Percentiles rank a stretch among this genome's conserved stretches.
Conservation (phyloP, 1,140 invertebrate species). For the Eufriesea mexicana region DNA sequence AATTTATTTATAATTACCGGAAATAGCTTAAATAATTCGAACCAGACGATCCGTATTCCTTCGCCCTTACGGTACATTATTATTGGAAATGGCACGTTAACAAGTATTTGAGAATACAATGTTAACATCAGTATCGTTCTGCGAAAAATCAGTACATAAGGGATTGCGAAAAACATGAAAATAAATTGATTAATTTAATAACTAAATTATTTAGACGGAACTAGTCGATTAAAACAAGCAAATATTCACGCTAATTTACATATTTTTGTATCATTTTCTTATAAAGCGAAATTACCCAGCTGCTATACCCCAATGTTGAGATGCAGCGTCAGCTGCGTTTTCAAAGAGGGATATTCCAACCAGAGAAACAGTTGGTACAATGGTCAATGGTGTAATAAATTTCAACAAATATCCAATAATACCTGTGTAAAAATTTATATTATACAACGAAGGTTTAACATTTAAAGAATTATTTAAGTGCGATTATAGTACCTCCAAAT, state of each 20-base stretch:
- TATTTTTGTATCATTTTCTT: not conserved
- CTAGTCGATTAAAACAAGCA: not conserved
- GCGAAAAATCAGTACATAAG: slow-evolving; percentile 72
- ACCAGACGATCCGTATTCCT: slow-evolving; percentile 85
- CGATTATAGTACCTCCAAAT: slow-evolving; percentile 80
- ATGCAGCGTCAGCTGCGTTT: slow-evolving; percentile 88
- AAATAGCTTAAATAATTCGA: slow-evolving; percentile 91
- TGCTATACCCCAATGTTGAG: slow-evolving; percentile 92
- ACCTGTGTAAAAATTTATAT: slow-evolving; percentile 78
- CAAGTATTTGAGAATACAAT: slow-evolving; percentile 91
- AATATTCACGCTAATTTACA: not conserved
- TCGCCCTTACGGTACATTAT: slow-evolving; percentile 84
- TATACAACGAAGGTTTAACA: not conserved
- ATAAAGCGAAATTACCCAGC: slow-evolving; percentile 83
- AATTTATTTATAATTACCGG: slow-evolving; percentile 83
- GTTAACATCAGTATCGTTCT: slow-evolving; percentile 92
- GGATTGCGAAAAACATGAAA: not conserved
- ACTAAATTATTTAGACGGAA: not conserved
- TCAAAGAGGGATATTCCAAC: slow-evolving; percentile 91
- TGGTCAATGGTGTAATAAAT: slow-evolving; percentile 91
- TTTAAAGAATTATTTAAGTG: not conserved
- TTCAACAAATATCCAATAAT: slow-evolving; percentile 88
- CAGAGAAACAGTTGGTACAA: slow-evolving; percentile 90
- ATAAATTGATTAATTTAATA: not conserved
- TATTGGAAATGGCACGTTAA: slow-evolving; percentile 86